Evolutionary conservation across 1,140 invertebrate species (phyloP).

Genomic region (Trichomalopsis sarcophagae): DNA sequence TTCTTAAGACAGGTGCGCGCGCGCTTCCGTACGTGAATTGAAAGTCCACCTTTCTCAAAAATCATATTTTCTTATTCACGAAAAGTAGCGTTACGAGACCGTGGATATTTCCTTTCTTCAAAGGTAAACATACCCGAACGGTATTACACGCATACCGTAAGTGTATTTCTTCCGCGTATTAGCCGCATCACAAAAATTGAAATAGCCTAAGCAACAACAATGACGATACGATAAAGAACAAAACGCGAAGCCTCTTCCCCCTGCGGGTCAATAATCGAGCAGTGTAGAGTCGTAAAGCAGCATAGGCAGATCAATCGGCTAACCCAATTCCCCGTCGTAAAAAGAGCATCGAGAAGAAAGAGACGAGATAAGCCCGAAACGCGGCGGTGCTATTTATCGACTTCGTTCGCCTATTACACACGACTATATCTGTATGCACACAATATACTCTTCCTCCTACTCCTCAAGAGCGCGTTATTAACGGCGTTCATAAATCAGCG

Average conservation of each 20-base stretch:
- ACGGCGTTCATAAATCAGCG: conserved; percentile 33
- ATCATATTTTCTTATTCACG: background rate
- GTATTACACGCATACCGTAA: background rate
- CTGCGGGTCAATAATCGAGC: background rate
- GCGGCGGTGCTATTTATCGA: conserved; percentile 13
- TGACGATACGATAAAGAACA: background rate
- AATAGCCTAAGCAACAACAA: background rate
- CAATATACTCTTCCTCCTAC: background rate
- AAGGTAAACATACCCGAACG: background rate
- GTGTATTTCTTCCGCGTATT: background rate
- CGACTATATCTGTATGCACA: too few relatives aligned
- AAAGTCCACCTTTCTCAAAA: background rate
- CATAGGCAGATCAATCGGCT: conserved; percentile 26
- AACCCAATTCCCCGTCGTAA: conserved; percentile 28
- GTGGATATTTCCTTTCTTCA: background rate
- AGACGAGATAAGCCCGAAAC: conserved; percentile 31
- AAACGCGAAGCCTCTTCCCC: background rate
- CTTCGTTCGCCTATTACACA: background rate
- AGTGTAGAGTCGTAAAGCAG: background rate
- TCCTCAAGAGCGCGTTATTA: conserved; percentile 24
- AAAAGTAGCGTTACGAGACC: background rate
- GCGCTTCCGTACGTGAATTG: background rate
- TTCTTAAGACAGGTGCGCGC: background rate
- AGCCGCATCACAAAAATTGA: background rate
- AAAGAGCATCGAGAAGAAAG: conserved; percentile 15